Base-by-base conservation (phyloP, 1,140 invertebrate species). In the Zaprionus ghesquierei region DNA sequence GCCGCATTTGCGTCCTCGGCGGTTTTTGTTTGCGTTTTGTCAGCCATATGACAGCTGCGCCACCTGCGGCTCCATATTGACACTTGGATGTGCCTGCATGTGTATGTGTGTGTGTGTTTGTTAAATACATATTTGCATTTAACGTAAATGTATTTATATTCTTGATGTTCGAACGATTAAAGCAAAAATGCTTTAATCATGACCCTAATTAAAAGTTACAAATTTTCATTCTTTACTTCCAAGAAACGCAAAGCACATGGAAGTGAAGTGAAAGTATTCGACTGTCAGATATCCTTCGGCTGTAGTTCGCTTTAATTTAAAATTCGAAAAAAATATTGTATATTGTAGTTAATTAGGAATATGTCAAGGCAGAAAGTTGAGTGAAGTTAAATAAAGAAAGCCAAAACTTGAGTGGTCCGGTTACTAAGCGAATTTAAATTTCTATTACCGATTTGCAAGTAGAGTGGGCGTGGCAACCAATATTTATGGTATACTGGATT, bases 11-110 rank as follows among this genome's bases (percentile, higher is more conserved):
- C 50, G 66, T 60, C 35, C 72, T 51, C 60, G 35, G 66, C 74
- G 81, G 82, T 81, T 85, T 86, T 31, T 85, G 82, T 85, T 85
- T 87, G 75, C 82, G 79, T 85, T 86, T 85, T 87, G 82, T 81
- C 78, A 81, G 81, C 63, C 70, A 65, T 68, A 65, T 86, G 81
- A 86, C 81, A 85, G 81, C 81, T 59, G 66, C 75, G 66, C 75
- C 81, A 85, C 82, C 78, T 85, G 81, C 82, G 81, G 81, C 81
- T 78, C 64, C 77, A 81, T 86, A 85, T 85, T 85, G 81, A 86
- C 81, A 85, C 81, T 81, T 27, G 6, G 35, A 8, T 38, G 12
- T 44, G 3, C 29, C 25, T 55, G 18, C 31, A 8, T 35, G 1
- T 27, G 25, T 18, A 3, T 46, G 0, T 41, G 5, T 77, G 33